These are phyloP conservation scores for Sarcophaga variegata DNA, from an alignment of 2,888 invertebrate species.

Conservation along the genomic window DNA sequence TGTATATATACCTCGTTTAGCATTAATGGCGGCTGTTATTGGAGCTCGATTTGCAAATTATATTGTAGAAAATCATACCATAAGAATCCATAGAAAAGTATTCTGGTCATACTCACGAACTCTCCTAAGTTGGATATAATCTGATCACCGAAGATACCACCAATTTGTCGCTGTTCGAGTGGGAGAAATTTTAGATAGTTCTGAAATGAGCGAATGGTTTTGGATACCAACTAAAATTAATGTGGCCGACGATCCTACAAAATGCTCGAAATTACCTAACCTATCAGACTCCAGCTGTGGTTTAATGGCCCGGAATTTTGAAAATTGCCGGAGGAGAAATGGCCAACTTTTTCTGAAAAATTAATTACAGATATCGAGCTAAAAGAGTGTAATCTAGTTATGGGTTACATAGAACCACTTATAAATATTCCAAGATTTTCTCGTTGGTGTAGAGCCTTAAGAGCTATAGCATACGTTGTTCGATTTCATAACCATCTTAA, in stretches of 20 bases:
- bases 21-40: slow-evolving; percentile 58
- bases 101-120: slow-evolving; percentile 44
- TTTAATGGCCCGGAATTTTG: slow-evolving; percentile 6
- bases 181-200: slow-evolving; percentile 49
- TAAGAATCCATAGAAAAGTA: slow-evolving; percentile 8
- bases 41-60: slow-evolving; percentile 60
- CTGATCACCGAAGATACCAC: slow-evolving; percentile 48
- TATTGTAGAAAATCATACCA: not conserved
- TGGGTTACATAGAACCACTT: not conserved
- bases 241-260: slow-evolving; percentile 24
- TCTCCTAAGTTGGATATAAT: slow-evolving; percentile 35
- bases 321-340: not conserved
- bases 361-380: not conserved
- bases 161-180: slow-evolving; percentile 50
- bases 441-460: slow-evolving; percentile 23
- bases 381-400: slow-evolving; percentile 3
- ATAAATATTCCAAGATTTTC: slow-evolving; percentile 40
- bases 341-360: not conserved
- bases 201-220: slow-evolving; percentile 34
- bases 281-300: not conserved
- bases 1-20: slow-evolving; percentile 55
- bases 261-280: not conserved
- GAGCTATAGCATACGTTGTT: slow-evolving; percentile 8
- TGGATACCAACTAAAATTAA: slow-evolving; percentile 47
- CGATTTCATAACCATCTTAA: not conserved